Conservation (phyloP, 2,797 vertebrate genomes). For the Gymnocypris eckloni region DNA sequence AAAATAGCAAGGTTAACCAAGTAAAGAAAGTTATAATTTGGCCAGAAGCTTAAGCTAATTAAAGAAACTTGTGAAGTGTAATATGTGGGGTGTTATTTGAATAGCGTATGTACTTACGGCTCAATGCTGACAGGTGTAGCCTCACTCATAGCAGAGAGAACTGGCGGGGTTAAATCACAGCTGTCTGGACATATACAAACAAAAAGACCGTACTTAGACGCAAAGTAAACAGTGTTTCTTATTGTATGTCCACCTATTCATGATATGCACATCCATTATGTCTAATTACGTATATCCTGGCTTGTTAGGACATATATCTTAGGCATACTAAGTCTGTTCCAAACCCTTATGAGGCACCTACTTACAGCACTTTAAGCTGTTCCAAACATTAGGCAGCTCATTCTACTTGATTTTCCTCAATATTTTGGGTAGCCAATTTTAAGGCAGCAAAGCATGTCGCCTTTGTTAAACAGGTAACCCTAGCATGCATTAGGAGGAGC, state of each 20-base stretch:
- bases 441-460: neutral
- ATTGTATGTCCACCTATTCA: neutral
- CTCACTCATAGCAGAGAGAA: constrained; percentile 90
- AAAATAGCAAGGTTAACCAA: constrained; percentile 26
- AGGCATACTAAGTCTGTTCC: neutral
- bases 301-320: neutral
- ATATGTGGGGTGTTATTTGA: constrained; percentile 21
- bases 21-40: constrained; percentile 19
- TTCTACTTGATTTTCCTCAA: neutral
- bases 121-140: constrained; percentile 97
- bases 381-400: neutral
- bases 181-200: constrained; percentile 81
- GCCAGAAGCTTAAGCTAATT: neutral
- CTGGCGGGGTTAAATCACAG: constrained; percentile 92
- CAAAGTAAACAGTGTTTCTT: constrained; percentile 12
- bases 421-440: constrained; percentile 3
- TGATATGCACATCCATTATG: neutral
- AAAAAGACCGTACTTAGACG: constrained; percentile 9
- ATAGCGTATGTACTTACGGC: constrained; percentile 87
- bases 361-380: neutral
- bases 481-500: neutral
- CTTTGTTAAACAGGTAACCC: neutral
- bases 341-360: neutral
- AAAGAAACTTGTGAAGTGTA: neutral
- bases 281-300: neutral